Percentiles rank a stretch among this genome's conserved stretches.
Evolutionary conservation across 2,797 vertebrate genomes (phyloP).

Genomic region (Denticeps clupeoides): DNA sequence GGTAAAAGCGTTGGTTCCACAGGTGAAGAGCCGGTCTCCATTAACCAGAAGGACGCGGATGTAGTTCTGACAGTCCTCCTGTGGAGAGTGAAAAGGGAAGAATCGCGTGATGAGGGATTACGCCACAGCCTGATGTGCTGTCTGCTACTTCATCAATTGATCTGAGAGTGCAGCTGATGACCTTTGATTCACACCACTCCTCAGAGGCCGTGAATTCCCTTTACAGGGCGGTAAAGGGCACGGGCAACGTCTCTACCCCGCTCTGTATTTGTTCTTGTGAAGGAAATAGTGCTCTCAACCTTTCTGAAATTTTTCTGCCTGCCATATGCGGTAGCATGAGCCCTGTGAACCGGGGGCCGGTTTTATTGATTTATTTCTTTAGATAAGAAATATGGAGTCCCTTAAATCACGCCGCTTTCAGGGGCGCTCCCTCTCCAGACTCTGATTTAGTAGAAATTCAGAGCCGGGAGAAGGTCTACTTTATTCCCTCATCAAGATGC

Average conservation of each 20-base stretch:
- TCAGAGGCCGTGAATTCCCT: not conserved
- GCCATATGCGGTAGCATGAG: no score
- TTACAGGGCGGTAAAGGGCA: not conserved
- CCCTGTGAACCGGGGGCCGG: no score
- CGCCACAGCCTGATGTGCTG: not conserved
- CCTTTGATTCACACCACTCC: not conserved
- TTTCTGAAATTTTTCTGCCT: no score
- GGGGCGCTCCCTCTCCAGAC: constrained; percentile 36
- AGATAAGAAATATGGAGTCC: constrained; percentile 41
- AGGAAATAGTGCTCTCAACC: not conserved
- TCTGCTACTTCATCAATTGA: constrained; percentile 2
- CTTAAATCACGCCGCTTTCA: constrained; percentile 49
- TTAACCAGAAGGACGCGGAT: constrained; percentile 90
- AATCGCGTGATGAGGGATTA: not conserved
- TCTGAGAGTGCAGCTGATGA: not conserved
- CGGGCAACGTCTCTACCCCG: no score
- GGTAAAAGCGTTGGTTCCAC: constrained; percentile 93
- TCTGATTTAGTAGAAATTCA: constrained; percentile 43
- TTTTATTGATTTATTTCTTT: no score
- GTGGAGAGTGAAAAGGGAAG: constrained; percentile 24
- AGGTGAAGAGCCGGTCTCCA: constrained; percentile 83
- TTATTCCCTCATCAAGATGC: constrained; percentile 44
- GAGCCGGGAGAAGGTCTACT: constrained; percentile 21
- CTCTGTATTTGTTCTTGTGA: not conserved
- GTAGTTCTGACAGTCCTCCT: constrained; percentile 99